These are phyloP conservation scores for Gasterosteus nipponicus DNA, from an alignment of 2,113 vertebrate genomes.

Conservation along the genomic window DNA sequence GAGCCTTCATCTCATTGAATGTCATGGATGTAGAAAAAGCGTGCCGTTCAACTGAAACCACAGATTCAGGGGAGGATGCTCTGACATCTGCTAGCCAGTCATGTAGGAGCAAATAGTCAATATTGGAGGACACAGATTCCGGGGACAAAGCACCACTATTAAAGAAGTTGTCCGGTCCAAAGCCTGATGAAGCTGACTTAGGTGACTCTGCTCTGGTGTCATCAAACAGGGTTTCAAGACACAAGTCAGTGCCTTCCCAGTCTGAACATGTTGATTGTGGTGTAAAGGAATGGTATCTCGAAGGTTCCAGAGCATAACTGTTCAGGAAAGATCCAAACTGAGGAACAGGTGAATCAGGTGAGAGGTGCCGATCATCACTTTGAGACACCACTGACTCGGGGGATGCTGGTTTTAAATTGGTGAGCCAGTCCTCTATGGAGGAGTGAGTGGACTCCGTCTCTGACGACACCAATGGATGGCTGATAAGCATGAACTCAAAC, in stretches of 20 bases:
- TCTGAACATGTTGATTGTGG: constrained; percentile 35
- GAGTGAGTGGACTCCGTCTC: neutral
- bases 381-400: constrained; percentile 13
- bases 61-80: too few species aligned
- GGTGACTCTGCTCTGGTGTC: constrained; percentile 27
- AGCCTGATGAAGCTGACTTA: constrained; percentile 12
- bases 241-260: constrained; percentile 21
- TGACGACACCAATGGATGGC: neutral
- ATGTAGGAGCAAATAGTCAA: too few species aligned
- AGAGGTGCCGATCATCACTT: constrained; percentile 1
- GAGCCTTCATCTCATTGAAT: too few species aligned
- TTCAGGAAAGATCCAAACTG: neutral
- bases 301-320: neutral
- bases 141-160: too few species aligned
- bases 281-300: constrained; percentile 1
- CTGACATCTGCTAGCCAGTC: too few species aligned
- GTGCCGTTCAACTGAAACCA: too few species aligned
- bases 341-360: constrained; percentile 40
- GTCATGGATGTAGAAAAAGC: too few species aligned
- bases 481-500: neutral
- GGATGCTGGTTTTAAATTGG: neutral
- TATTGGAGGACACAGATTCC: too few species aligned
- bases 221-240: constrained; percentile 4
- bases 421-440: neutral
- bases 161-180: neutral